phyloP scores from a whole-genome alignment of 1,140 invertebrate species.

The Pissodes strobi region DNA sequence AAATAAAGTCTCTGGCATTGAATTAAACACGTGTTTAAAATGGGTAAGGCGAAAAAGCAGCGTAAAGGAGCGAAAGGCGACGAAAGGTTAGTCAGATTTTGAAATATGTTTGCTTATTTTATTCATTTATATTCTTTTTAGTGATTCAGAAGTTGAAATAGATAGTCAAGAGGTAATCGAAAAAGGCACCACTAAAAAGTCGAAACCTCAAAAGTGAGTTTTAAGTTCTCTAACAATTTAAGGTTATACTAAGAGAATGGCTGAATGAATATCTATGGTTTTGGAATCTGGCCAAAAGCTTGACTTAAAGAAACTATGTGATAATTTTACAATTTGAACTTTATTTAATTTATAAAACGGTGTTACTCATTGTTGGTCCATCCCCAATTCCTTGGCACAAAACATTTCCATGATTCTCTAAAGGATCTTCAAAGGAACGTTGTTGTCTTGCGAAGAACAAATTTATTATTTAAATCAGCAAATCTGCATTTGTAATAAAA shows the following conservation, averaged over 20 bases:
- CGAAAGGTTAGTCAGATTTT: constrained; percentile 60
- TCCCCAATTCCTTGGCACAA: not conserved
- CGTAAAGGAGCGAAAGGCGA: constrained; percentile 67
- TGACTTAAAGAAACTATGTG: no score
- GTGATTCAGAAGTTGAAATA: constrained; percentile 48
- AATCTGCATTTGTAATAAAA: not conserved
- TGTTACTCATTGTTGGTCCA: no score
- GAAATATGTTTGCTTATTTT: constrained; percentile 23
- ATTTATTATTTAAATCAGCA: not conserved
- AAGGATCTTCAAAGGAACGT: no score
- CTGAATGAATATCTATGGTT: no score
- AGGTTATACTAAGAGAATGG: constrained; percentile 41
- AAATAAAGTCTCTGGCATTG: constrained; percentile 25
- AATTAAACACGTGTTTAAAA: constrained; percentile 53
- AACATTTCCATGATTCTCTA: no score
- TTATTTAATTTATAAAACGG: not conserved
- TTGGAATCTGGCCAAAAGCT: constrained; percentile 3
- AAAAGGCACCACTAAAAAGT: constrained; percentile 46
- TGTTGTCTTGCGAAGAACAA: no score
- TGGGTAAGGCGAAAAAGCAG: constrained; percentile 73
- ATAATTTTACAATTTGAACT: no score
- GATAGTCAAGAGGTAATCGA: constrained; percentile 45
- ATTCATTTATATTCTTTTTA: constrained; percentile 35
- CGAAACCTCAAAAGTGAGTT: constrained; percentile 48
- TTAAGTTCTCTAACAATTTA: constrained; percentile 27